Base-by-base conservation (phyloP, 2,113 vertebrate genomes). In the Trachemys scripta region DNA sequence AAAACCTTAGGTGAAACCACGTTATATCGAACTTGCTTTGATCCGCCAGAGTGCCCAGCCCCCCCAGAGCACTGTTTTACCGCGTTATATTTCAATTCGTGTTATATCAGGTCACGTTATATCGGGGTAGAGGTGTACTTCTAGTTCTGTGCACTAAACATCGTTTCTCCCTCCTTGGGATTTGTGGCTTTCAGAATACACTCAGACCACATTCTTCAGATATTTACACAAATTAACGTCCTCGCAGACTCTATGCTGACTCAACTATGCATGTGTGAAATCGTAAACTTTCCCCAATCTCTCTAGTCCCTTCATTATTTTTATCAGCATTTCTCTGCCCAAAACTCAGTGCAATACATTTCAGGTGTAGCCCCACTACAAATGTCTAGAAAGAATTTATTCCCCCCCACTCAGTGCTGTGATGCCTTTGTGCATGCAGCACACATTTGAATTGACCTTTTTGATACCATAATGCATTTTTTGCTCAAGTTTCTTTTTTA, bases 281-380 rank as follows among this genome's bases (percentile, higher is more conserved):
- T 79, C 14, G 27, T 62, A 31, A 65, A 35, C 13, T 49, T 22
- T 76, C 54, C 51, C 59, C 45, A 85, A 27, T 38, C 4, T 17
- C 4, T 9, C 2, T 59, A 7, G 0, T 49, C 78, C 65, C 31
- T 59, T 8, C 25, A 83, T 83, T 4, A 54, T 83, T 69, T 65
- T 35, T 69, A 72, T 38, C 35, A 72, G 9, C 62, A 50, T 72
- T 12, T 45, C 53, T 82, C 47, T 56, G 56, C 57, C 81, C 84
- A 80, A 50, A 79, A 79, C 13, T 88, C 85, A 88, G 78, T 80
- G 85, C 54, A 88, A 82, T 62, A 4, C 35, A 29, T 92, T 88
- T 87, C 42, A 88, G 27, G 25, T 24, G n/a, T 87, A 72, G 42
- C 54, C 62, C 78, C 1, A 7, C 31, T 47, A 49, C 24, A 59